These are phyloP conservation scores for Babyrousa celebensis DNA, from an alignment of 2,797 vertebrate genomes.

Conservation along the genomic window DNA sequence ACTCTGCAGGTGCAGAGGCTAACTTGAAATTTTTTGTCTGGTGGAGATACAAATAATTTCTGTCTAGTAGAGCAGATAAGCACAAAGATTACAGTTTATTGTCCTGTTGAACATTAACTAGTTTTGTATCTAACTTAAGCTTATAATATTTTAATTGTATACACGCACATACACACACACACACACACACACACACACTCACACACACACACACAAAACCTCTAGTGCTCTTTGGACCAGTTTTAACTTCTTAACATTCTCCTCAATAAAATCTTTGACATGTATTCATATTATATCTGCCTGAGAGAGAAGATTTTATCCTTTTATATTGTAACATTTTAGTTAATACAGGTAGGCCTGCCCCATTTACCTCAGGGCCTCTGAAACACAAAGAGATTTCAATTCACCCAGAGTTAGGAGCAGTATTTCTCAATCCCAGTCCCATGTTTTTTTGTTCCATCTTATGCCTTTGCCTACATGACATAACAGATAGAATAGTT, in stretches of 20 bases:
- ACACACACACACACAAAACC: not conserved
- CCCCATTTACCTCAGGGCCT: not conserved
- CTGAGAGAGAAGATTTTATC: conserved; percentile 25
- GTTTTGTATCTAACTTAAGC: conserved; percentile 42
- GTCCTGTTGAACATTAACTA: not conserved
- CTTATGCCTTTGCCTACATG: conserved; percentile 1
- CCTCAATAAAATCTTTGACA: conserved; percentile 48
- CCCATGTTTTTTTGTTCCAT: not conserved
- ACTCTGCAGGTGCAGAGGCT: not conserved
- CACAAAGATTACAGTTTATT: not conserved
- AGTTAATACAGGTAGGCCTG: not conserved
- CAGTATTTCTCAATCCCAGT: conserved; percentile 47
- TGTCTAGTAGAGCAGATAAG: conserved; percentile 12
- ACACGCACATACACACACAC: not conserved
- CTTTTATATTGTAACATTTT: not conserved
- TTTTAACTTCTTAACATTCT: conserved; percentile 58
- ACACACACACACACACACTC: not conserved
- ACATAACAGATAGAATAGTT: not conserved
- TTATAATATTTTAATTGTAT: not conserved
- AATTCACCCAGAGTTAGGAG: not conserved
- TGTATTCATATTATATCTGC: conserved; percentile 14
- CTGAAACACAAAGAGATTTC: conserved; percentile 51
- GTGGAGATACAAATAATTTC: conserved; percentile 54
- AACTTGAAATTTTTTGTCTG: conserved; percentile 37
- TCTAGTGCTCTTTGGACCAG: conserved; percentile 14